Evolutionary conservation across 2,888 invertebrate species (phyloP), one percentile per base, ranked within the genome.

Genomic region (Pseudoips prasinana): DNA sequence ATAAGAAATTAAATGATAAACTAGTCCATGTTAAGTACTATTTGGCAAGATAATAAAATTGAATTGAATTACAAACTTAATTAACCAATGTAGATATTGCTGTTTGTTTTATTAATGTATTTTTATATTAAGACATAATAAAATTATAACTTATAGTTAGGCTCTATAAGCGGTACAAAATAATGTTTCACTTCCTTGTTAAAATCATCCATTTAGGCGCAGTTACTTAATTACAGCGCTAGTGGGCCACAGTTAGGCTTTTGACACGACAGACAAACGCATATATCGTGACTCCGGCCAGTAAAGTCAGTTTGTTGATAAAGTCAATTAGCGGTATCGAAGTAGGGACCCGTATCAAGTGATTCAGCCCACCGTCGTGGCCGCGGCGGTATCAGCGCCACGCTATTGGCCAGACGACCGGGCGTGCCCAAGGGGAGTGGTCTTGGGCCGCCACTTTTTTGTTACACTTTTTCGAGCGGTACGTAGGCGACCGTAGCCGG

Each of bases 261-360:
- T 87, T 84, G 85, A 86, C 84, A 73, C 78, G 74, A 65, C 81
- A 78, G 81, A 85, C 81, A 81, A 83, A 84, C 87, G 77, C 82
- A 76, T 85, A 83, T 86, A 82, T 88, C 88, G 88, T 88, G 87
- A 86, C 86, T 86, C 65, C 64, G 68, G 77, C 82, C 86, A 81
- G 85, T 88, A 86, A 88, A 85, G 80, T 86, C 81, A 69, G 85
- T 87, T 86, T 88, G 88, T 87, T 88, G 88, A 88, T 88, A 88
- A 87, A 87, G 88, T 86, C 88, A 88, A 88, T 88, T 88, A 88
- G 86, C 73, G 73, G 78, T 84, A 85, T 86, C 87, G 82, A 79
- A 87, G 84, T 77, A 75, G 84, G 78, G 82, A 78, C 83, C 76
- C 73, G 78, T 80, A 86, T 84, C 81, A 82, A 77, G 70, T 73